Evolutionary conservation across 1,140 invertebrate genomes (phyloP).

Genomic region (Caerostris darwini): DNA sequence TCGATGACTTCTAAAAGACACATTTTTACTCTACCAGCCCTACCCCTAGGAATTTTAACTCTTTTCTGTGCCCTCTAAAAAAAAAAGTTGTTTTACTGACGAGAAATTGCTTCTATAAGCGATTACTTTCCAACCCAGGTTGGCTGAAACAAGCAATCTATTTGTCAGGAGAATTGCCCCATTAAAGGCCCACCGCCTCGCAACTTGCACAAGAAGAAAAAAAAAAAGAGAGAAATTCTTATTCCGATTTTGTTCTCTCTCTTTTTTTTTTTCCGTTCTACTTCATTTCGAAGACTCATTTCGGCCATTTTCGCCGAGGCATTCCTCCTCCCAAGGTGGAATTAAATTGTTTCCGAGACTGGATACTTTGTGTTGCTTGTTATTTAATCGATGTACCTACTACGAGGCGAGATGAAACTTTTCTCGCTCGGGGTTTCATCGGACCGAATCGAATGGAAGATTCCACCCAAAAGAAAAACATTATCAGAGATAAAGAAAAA

Average conservation of each 20-base stretch:
- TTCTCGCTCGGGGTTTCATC: not conserved
- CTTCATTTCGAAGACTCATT: constrained; percentile 49
- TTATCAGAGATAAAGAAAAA: not conserved
- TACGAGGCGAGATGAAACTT: not conserved
- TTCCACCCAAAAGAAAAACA: not conserved
- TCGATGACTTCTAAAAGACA: not conserved
- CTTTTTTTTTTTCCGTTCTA: not conserved
- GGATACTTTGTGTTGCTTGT: not conserved
- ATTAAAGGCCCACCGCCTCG: constrained; percentile 21
- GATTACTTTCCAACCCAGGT: not conserved
- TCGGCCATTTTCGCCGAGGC: constrained; percentile 56
- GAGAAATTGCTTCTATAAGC: constrained; percentile 18
- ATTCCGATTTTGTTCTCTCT: not conserved
- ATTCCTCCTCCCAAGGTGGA: constrained; percentile 52
- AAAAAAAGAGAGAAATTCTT: constrained; percentile 31
- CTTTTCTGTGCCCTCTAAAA: not conserved
- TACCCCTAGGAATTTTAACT: constrained; percentile 15
- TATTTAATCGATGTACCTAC: constrained; percentile 33
- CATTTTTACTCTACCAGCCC: not conserved
- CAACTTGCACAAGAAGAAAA: constrained; percentile 32
- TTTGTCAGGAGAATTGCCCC: constrained; percentile 69
- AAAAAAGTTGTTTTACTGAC: not conserved
- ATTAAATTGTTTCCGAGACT: constrained; percentile 51
- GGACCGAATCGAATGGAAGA: constrained; percentile 19
- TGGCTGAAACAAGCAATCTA: constrained; percentile 38